Evolutionary conservation across 2,113 vertebrate genomes (phyloP).

Genomic region (Phaethon lepturus): DNA sequence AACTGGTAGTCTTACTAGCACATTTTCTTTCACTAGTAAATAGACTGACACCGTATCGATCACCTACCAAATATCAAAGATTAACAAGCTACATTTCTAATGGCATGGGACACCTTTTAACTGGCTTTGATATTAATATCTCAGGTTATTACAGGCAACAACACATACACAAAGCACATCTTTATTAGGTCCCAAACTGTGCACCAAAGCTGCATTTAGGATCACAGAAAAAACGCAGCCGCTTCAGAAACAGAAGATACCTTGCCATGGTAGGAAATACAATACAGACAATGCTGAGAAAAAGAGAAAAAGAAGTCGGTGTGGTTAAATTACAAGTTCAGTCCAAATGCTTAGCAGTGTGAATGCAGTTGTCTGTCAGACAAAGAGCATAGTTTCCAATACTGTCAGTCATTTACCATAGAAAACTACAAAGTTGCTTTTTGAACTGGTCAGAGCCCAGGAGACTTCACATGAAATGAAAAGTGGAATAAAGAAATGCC

Average conservation of each 20-base stretch:
- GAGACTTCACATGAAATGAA: slow-evolving; percentile 63
- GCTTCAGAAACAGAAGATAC: not conserved
- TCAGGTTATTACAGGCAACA: not conserved
- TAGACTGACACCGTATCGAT: not conserved
- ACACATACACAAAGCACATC: not conserved
- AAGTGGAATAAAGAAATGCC: slow-evolving; percentile 59
- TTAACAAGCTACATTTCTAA: not conserved
- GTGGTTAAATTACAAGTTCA: slow-evolving; percentile 37
- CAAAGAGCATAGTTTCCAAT: slow-evolving; percentile 42
- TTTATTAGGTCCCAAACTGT: not conserved
- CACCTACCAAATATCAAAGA: not conserved
- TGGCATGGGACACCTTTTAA: not conserved
- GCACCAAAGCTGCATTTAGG: not conserved
- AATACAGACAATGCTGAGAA: not conserved
- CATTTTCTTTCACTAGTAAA: not conserved
- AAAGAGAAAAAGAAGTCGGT: not conserved
- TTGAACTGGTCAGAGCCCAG: slow-evolving; percentile 59
- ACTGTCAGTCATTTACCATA: slow-evolving; percentile 60
- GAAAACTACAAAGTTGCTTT: slow-evolving; percentile 60
- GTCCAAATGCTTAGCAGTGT: not conserved
- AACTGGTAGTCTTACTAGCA: not conserved
- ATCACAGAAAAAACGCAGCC: not conserved
- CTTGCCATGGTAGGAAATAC: not conserved
- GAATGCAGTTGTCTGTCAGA: slow-evolving; percentile 56
- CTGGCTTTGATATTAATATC: not conserved